Percentiles rank a stretch among this genome's conserved stretches.
Evolutionary conservation across 2,888 invertebrate genomes (phyloP).

Genomic region (Archaeoteleia sp.): DNA sequence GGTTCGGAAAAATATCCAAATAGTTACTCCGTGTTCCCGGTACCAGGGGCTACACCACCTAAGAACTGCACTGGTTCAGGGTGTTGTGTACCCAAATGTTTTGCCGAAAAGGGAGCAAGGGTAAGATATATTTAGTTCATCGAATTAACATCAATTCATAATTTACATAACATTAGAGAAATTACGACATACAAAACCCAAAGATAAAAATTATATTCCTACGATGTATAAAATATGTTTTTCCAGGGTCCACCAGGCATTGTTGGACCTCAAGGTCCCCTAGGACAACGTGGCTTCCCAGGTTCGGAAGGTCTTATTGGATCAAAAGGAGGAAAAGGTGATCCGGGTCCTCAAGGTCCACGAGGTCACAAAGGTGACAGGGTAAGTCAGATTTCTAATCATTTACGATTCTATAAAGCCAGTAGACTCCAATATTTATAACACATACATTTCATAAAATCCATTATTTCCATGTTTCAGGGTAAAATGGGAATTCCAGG

Average conservation of each 20-base stretch:
- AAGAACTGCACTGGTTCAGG: constrained; percentile 80
- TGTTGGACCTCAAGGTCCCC: constrained; percentile 83
- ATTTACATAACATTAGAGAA: too few species aligned
- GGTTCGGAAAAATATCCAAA: constrained; percentile 68
- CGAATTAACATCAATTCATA: too few species aligned
- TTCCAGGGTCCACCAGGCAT: constrained; percentile 84
- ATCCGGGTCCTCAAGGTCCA: constrained; percentile 87
- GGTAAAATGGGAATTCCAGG: constrained; percentile 93
- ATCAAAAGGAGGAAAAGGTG: constrained; percentile 92
- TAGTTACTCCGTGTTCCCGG: constrained; percentile 76
- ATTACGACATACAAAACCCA: too few species aligned
- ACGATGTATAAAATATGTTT: constrained; percentile 1
- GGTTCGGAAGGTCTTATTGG: constrained; percentile 91
- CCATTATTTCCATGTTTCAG: constrained; percentile 62
- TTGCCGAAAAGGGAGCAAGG: constrained; percentile 90
- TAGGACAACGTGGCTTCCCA: constrained; percentile 86
- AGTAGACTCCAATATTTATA: constrained; percentile 7
- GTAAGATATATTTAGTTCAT: constrained; percentile 73
- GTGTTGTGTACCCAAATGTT: constrained; percentile 89
- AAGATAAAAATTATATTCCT: too few species aligned
- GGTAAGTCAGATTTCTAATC: too few species aligned
- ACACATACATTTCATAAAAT: constrained; percentile 11
- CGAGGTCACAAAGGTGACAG: constrained; percentile 89
- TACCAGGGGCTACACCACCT: constrained; percentile 75
- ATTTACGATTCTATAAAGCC: too few species aligned